Evolutionary conservation across 2,113 vertebrate species (phyloP), one percentile per base, ranked within the genome.

Genomic region (Brachyhypopomus gauderio): DNA sequence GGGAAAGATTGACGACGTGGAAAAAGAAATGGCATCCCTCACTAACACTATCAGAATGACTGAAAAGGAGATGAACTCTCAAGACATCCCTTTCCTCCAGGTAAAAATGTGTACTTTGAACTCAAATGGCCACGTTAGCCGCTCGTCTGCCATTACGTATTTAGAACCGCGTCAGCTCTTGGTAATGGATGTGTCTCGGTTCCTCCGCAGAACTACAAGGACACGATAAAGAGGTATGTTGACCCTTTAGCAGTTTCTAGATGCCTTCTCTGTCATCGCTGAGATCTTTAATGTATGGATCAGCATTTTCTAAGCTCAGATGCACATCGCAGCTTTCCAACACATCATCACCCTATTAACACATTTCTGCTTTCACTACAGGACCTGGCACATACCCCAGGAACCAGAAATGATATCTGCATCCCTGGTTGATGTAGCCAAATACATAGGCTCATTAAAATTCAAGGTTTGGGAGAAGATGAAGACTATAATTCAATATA

Each of bases 401-500:
- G 85, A 91, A n/a, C 93, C 92, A 77, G 58, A 90, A 78, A 72
- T 86, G 71, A 66, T 86, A 20, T 83, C 86, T 56, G 91, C 60
- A 3, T 85, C 88, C 60, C 86, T 94, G 38, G 87, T 94, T n/a
- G 90, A 94, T 63, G 90, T 94, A 72, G 90, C 90, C 55, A 93
- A 89, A 63, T 91, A 94, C 88, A 52, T 93, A 82, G 93, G 93
- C 63, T 93, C 92, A 48, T 77, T 94, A 71, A 93, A 91, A 81
- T 94, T 88, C 64, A 87, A 90, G 77, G 85, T 94, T 70, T 94
- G 93, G 93, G 92, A 94, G 77, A 93, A 92, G 83, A 94, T 94
- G 93, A 91, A 89, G 89, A 86, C 81, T 5, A 83, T 90, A 16
- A 27, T 94, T 64, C 88, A 87, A 85, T 93, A 92, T 34, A 84